These are phyloP conservation scores for Drosophila seclusa DNA, from an alignment of 2,888 invertebrate species.

Conservation along the genomic window DNA sequence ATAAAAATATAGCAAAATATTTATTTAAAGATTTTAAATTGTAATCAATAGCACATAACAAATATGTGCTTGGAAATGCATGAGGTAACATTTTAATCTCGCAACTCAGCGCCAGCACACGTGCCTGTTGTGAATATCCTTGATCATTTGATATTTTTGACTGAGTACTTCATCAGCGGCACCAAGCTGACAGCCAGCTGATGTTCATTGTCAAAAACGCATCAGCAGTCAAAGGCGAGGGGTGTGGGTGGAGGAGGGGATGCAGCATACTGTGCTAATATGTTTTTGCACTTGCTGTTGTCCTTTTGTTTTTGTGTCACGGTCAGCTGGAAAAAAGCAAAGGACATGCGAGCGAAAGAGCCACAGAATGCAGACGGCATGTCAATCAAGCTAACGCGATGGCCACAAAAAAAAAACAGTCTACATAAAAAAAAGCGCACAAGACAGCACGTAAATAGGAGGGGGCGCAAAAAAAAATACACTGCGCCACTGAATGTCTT, in stretches of 20 bases:
- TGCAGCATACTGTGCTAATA: slow-evolving; percentile 57
- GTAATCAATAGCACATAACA: neutral
- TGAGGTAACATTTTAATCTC: neutral
- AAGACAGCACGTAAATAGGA: slow-evolving; percentile 31
- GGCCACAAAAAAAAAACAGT: slow-evolving; percentile 30
- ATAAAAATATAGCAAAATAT: neutral
- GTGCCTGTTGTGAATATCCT: neutral
- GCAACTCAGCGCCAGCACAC: neutral
- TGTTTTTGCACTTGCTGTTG: slow-evolving; percentile 57
- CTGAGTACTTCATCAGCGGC: slow-evolving; percentile 30
- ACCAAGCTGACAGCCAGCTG: slow-evolving; percentile 56
- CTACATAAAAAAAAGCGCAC: slow-evolving; percentile 10
- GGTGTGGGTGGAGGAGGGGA: slow-evolving; percentile 9
- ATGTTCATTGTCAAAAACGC: slow-evolving; percentile 75
- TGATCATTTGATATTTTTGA: slow-evolving; percentile 9
- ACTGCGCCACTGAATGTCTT: slow-evolving; percentile 67
- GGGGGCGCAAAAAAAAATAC: slow-evolving; percentile 29
- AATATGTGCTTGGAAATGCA: neutral
- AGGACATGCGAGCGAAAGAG: slow-evolving; percentile 41
- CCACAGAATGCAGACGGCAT: slow-evolving; percentile 62
- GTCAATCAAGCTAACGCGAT: slow-evolving; percentile 71
- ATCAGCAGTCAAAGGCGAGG: slow-evolving; percentile 35
- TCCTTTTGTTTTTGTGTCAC: slow-evolving; percentile 54
- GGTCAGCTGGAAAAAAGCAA: slow-evolving; percentile 65
- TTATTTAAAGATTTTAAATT: neutral